Evolutionary conservation across 2,888 invertebrate species (phyloP), one percentile per base, ranked within the genome.

Genomic region (Xanthia togata): DNA sequence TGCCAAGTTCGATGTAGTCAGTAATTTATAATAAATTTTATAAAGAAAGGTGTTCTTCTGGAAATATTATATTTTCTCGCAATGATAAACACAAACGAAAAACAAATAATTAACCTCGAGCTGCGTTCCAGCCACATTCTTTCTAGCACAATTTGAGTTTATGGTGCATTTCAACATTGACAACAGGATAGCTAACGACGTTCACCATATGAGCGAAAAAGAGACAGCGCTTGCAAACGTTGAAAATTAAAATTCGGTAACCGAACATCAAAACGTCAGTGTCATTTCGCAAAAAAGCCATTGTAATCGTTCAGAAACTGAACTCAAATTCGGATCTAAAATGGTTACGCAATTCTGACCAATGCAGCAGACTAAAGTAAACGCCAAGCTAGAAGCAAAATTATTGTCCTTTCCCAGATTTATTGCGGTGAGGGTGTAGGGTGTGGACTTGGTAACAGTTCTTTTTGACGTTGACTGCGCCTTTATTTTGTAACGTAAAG

Each of bases 271-370:
- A 8, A 35, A 63, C 26, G 70, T 63, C 77, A 79, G 11, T 26
- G 55, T 71, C 63, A 76, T 69, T 65, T 77, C 11, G 0, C 38
- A 50, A 74, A 78, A 60, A 47, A 85, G 78, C 77, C 85, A 82
- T 73, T 50, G n/a, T 20, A 0, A 26, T 59, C 83, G 86, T 86
- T 80, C 80, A 70, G 74, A 78, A 85, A 86, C 50, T 0, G 0
- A n/a, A n/a, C n/a, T n/a, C 11, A 23, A 31, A 41, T 62, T 47
- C 0, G 6, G 4, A 31, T 26, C 26, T 26, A 11, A 23, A 60
- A 8, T 23, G 1, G 8, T n/a, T n/a, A n/a, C n/a, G n/a, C n/a
- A n/a, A n/a, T n/a, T n/a, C n/a, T 20, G 17, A 38, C 11, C 12
- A 50, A 69, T 26, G 9, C 3, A 23, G 35, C 20, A 4, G 20